Evolutionary conservation across 2,888 invertebrate species (phyloP), one percentile per base, ranked within the genome.

Genomic region (Chrysotoxum bicinctum): DNA sequence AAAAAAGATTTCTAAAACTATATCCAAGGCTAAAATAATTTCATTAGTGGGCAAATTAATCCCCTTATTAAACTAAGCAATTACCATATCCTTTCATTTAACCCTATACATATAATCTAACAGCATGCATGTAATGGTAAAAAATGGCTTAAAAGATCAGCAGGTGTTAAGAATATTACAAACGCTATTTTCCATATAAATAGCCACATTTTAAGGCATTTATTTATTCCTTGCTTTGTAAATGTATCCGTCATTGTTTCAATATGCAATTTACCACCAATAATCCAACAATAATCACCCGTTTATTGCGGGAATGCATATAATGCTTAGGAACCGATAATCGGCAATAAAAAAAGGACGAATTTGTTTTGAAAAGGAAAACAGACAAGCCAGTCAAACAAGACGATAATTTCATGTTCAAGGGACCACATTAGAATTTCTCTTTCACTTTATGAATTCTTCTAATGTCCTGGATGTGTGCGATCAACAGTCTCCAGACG

Each of bases 251-350:
- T 85, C 73, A 81, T 85, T 85, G 85, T 85, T 85, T 85, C 73
- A 85, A 85, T 85, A 81, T 85, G 85, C 76, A 85, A 85, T 85
- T 81, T 85, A 73, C 76, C 81, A 73, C 76, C 81, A 85, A 85
- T 85, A 85, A 85, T 85, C 85, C 85, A 48, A 69, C 85, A 85
- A 81, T 85, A 85, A 85, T 85, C 85, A 81, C 76, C 85, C 85
- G 69, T 85, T 85, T 85, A 85, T 81, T 76, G 85, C 62, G 45
- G 48, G 70, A 81, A 85, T 85, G 85, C 85, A 85, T 76, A 45
- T 60, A 19, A 84, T 76, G 76, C 76, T 85, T 77, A 81, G 69
- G 81, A 81, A 81, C 73, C 85, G 85, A 81, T 85, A 81, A 85
- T 85, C 85, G 85, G 76, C 73, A 73, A 85, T 85, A 85, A 85